Evolutionary conservation across 92 coral and sea anemone species (phyloP).

Genomic region (Siderastrea siderea): DNA sequence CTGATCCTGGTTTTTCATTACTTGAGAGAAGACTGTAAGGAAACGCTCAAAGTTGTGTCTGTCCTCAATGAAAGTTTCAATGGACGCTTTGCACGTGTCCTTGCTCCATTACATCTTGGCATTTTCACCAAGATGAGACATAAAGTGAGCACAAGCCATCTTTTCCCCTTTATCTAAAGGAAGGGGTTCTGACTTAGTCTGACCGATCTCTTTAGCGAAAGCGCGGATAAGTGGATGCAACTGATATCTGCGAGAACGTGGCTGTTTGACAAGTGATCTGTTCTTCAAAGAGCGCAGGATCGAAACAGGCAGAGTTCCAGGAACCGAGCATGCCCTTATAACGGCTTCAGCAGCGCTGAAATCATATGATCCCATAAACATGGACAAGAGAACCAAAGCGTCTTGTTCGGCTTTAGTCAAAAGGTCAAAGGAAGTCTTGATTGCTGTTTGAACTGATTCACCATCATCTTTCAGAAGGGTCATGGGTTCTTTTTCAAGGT

Average conservation of each 20-base stretch:
- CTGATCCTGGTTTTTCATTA: too few species aligned
- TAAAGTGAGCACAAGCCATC: conserved; percentile 32
- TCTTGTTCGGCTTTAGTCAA: conserved; percentile 16
- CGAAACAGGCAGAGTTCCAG: neutral
- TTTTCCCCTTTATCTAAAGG: neutral
- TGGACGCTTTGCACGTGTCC: too few species aligned
- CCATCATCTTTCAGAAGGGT: conserved; percentile 11
- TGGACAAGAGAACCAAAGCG: conserved; percentile 41
- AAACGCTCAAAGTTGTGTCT: neutral
- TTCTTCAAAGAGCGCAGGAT: conserved; percentile 7
- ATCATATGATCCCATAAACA: conserved; percentile 59
- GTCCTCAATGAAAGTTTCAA: too few species aligned
- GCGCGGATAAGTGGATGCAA: conserved; percentile 39
- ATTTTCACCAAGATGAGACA: neutral
- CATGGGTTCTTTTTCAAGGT: conserved; percentile 48
- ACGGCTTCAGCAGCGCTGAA: conserved; percentile 51
- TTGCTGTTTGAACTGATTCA: conserved; percentile 19
- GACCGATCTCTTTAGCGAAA: conserved; percentile 4
- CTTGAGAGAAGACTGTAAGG: too few species aligned
- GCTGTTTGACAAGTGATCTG: conserved; percentile 22
- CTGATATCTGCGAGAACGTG: conserved; percentile 1
- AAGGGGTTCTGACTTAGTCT: neutral
- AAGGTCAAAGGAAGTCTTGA: conserved; percentile 52
- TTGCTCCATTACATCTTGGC: too few species aligned
- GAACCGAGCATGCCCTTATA: neutral